These are phyloP conservation scores for Pelvicachromis taeniatus DNA, from an alignment of 2,113 vertebrate genomes.

Conservation along the genomic window DNA sequence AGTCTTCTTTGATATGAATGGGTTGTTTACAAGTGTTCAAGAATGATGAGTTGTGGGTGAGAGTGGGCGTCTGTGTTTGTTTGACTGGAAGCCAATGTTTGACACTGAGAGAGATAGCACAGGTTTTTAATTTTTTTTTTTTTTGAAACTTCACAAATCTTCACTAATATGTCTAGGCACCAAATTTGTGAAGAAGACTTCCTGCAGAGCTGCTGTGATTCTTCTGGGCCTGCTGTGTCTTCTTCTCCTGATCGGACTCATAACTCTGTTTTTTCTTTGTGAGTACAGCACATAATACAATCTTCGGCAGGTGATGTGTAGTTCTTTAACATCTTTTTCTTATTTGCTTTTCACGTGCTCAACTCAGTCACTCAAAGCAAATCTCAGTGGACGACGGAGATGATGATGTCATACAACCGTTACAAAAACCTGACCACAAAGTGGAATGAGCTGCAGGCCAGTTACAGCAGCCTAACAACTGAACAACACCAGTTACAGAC, in stretches of 20 bases:
- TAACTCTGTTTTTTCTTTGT: background rate
- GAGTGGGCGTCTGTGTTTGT: background rate
- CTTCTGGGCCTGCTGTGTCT: background rate
- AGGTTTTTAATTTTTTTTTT: too few species aligned
- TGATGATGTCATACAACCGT: background rate
- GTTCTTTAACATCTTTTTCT: background rate
- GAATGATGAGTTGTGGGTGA: background rate
- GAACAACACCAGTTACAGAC: background rate
- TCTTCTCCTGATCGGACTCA: background rate
- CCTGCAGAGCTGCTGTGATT: background rate
- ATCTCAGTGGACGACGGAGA: background rate
- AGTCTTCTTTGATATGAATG: background rate
- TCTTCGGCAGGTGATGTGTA: background rate
- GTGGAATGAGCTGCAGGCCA: background rate
- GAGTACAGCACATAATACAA: background rate
- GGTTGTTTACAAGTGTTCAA: background rate
- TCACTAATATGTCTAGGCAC: background rate
- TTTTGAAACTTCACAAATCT: background rate
- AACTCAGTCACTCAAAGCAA: background rate
- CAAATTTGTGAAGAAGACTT: background rate
- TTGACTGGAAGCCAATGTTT: background rate
- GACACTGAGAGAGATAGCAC: too few species aligned
- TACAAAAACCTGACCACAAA: background rate
- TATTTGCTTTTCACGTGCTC: background rate
- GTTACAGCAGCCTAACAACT: background rate